Evolutionary conservation across 2,797 vertebrate genomes (phyloP), one percentile per base, ranked within the genome.

Genomic region (Arnoldichthys spilopterus): DNA sequence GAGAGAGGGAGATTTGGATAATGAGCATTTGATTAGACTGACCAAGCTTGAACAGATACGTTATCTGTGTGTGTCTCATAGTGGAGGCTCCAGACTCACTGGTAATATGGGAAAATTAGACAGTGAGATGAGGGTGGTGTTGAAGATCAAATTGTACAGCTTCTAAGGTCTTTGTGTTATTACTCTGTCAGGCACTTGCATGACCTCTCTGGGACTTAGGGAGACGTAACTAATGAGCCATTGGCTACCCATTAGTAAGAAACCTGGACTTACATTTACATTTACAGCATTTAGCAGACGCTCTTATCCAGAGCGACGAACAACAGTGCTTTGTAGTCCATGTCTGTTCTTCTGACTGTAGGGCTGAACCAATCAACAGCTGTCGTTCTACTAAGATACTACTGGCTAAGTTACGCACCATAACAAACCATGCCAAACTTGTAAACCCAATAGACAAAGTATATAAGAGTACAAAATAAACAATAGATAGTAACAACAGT

Each of bases 11-110:
- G 32, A 85, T 86, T 68, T 77, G 56, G 37, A 76, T 79, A 83
- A 87, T 86, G 77, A 85, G 63, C 11, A 45, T 77, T 85, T 88
- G 78, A 85, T 86, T 70, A 85, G 76, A 76, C 71, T 64, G 63
- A 83, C 76, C 59, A 45, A 74, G 78, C 71, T 56, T 61, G 59
- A 78, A 47, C 79, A 79, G 82, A 83, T 54, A 51, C 53, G 82
- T 79, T 83, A 69, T 85, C 82, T 61, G 63, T 67, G 63, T 67
- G 24, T 76, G 40, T 73, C 56, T 73, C 53, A 62, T 13, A 34
- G 66, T 43, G 37, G 66, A 47, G 47, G 72, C 58, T 45, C 62
- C 71, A 75, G 73, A 80, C 67, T 81, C 77, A 51, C 68, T 80
- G 24, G n/a, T 75, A 72, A 80, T 59, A 72, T 69, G 51, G 58